Evolutionary conservation across 2,113 vertebrate genomes (phyloP), one percentile per base, ranked within the genome.

Genomic region (Willisornis vidua): DNA sequence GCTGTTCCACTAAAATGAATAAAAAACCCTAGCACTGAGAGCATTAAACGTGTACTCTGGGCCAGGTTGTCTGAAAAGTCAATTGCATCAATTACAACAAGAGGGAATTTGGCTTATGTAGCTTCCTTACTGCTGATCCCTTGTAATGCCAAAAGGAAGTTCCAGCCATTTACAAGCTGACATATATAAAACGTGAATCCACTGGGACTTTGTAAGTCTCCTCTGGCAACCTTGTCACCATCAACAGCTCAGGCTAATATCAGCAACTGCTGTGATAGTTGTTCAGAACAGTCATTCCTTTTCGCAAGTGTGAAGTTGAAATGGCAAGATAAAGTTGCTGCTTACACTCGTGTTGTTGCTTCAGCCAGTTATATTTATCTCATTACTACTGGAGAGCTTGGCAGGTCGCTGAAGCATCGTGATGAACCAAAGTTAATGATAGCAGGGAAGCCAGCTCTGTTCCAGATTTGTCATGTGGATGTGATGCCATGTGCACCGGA

Each of bases 401-500:
- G 95, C 95, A 95, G 87, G 77, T 74, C 0, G 5, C 82, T 68
- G 59, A 72, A 88, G 35, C 85, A 83, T 78, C 52, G 29, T 93
- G 95, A 96, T 95, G 89, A 96, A 89, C 93, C 58, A 6, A 77
- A 88, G 83, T 80, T 93, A 96, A 66, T 95, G 94, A 90, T 17
- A 88, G 93, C 91, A 72, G 67, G n/a, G 79, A 59, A 88, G 80
- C 55, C 92, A 93, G 88, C 37, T 68, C 94, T 63, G 55, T 77
- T 94, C 80, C 95, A 95, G 74, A 70, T 63, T 37, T 57, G 74
- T 94, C 96, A 97, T 26, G 91, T 91, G 83, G 83, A 59, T 54
- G 52, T 70, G 90, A 96, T 20, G 57, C 75, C 80, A 70, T 4
- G 62, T 39, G n/a, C 85, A 46, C 43, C 1, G n/a, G 57, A 22